Evolutionary conservation across 1,140 invertebrate species (phyloP).

Genomic region (Wiebesia pumilae): DNA sequence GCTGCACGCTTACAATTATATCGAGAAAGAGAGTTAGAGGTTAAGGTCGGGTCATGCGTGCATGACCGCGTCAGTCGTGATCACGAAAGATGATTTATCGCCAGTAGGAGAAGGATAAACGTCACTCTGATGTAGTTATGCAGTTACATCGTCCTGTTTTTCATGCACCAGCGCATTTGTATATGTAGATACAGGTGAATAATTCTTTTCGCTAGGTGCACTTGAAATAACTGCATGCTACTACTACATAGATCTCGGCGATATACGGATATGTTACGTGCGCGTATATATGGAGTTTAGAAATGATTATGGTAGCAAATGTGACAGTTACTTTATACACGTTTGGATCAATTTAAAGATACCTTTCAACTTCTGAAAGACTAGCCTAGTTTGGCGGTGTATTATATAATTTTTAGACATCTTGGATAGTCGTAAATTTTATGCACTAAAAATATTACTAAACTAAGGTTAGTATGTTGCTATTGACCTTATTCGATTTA

Average conservation of each 20-base stretch:
- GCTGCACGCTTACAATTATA: neutral
- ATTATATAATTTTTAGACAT: neutral
- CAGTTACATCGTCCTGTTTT: constrained; percentile 10
- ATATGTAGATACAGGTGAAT: neutral
- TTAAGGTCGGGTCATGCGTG: constrained; percentile 56
- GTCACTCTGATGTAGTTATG: constrained; percentile 41
- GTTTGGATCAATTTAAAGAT: too few species aligned
- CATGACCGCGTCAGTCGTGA: constrained; percentile 45
- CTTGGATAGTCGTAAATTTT: neutral
- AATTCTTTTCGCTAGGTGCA: neutral
- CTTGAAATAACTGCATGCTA: neutral
- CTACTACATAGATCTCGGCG: neutral
- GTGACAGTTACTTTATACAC: too few species aligned
- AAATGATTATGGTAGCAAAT: too few species aligned
- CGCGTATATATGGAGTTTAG: too few species aligned
- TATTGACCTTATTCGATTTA: too few species aligned
- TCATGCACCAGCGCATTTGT: neutral
- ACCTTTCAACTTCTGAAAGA: too few species aligned
- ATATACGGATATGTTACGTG: neutral
- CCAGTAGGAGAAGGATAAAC: constrained; percentile 30
- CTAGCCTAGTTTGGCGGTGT: too few species aligned
- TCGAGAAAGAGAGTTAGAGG: constrained; percentile 55
- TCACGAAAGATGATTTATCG: constrained; percentile 46
- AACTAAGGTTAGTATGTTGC: too few species aligned
- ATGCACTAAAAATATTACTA: neutral